phyloP scores from a whole-genome alignment of 2,113 vertebrate genomes.

The Cololabis saira region DNA sequence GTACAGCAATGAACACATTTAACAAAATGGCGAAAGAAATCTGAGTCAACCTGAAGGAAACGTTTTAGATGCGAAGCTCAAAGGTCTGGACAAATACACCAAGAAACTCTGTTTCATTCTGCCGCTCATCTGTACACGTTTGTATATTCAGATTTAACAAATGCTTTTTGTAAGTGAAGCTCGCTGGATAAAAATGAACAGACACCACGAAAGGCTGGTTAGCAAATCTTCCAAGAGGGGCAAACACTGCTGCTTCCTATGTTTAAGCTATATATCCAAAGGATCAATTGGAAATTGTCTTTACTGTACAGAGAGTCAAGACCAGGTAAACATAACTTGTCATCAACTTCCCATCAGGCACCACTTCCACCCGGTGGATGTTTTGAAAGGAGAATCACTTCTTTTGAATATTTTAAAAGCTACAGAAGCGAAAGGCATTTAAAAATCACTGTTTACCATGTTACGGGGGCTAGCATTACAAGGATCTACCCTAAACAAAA shows the following conservation, averaged over 20 bases:
- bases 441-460: constrained; percentile 63
- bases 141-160: constrained; percentile 1
- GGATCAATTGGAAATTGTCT: constrained; percentile 42
- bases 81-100: constrained; percentile 66
- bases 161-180: constrained; percentile 16
- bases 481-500: constrained; percentile 16
- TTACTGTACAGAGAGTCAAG: constrained; percentile 42
- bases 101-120: constrained; percentile 39
- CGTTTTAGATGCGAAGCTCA: constrained; percentile 34
- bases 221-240: constrained; percentile 36
- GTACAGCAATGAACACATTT: constrained; percentile 44
- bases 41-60: constrained; percentile 8
- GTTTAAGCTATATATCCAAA: constrained; percentile 13
- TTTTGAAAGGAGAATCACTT: constrained; percentile 47
- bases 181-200: constrained; percentile 43
- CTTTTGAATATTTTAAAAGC: constrained; percentile 52
- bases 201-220: constrained; percentile 35
- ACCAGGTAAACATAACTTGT: constrained; percentile 51
- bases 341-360: constrained; percentile 67
- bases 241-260: constrained; percentile 15
- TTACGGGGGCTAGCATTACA: constrained; percentile 43
- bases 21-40: constrained; percentile 46
- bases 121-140: constrained; percentile 8
- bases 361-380: constrained; percentile 63
- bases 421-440: constrained; percentile 64